Base-by-base conservation (phyloP, 2,888 invertebrate genomes). In the Agrypnus murinus region DNA sequence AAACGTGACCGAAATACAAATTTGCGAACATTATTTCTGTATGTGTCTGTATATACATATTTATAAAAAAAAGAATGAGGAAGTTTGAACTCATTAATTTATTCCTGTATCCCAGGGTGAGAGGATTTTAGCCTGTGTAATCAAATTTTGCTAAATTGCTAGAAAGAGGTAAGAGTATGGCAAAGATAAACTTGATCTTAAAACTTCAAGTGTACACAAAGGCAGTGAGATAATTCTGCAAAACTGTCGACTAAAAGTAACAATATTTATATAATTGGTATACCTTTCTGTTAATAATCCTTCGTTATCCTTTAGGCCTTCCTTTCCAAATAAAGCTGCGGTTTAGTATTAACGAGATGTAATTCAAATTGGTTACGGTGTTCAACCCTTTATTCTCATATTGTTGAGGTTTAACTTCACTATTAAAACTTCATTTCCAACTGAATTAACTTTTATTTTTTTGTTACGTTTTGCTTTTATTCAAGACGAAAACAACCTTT, bases 211-310 rank as follows among this genome's bases (percentile, higher is more conserved):
- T 48, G 5, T 25, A 48, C n/a, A 48, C 32, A 31, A 17, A 19
- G 46, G 31, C 31, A 50, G 12, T 50, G 31, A 50, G 50, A 31
- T 31, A 50, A 31, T 50, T 25, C n/a, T 6, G 7, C 9, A 46
- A 46, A 46, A 46, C 12, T 12, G 48, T 2, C 25, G 9, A 19
- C 25, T 31, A 50, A 43, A 50, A 50, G 50, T 31, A 12, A 31
- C 10, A 58, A 7, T 58, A 34, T 58, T 58, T 58, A 58, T 55
- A 19, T 58, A 58, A 58, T 58, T 38, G n/a, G 25, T 58, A 38
- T 58, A 58, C 58, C 58, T 58, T 58, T 55, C 17, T 58, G n/a
- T n/a, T 58, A 38, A 40, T 58, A 58, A 58, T 58, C 40, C 58
- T 40, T 40, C 58, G 58, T 58, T 58, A 58, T 58, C 58, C 40